Evolutionary conservation across 2,113 vertebrate genomes (phyloP), one percentile per base, ranked within the genome.

Genomic region (Alectura lathami): DNA sequence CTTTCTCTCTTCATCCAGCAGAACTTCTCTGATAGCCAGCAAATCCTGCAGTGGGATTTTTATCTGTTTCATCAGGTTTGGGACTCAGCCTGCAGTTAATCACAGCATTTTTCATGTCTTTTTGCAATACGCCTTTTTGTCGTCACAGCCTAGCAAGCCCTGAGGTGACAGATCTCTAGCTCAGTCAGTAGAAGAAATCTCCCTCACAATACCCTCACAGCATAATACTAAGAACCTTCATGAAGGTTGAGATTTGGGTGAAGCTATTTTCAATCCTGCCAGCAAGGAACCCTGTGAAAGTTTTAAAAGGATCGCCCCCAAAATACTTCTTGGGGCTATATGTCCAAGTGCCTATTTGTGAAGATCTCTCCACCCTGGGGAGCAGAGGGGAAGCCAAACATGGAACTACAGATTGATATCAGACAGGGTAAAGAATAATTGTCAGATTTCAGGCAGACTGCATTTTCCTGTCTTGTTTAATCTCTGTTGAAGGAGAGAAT

Each of bases 401-500:
- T 56, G 34, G 36, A 89, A 70, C 32, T 66, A 53, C 18, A 56
- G 13, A 23, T 24, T 79, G 50, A 38, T 88, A 94, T 38, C 50
- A 92, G 38, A 64, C 18, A 84, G 16, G n/a, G n/a, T 62, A 59
- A 86, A 81, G 86, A 76, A 59, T 23, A 1, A 66, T 48, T 6
- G 32, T 43, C 11, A 4, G 27, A 50, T 92, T 96, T 82, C 85
- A 86, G 77, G 45, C 64, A 94, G 30, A 79, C 36, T 76, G 74
- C 42, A 38, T 86, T 95, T 94, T 77, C 30, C 77, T 91, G 43
- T 77, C 75, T 85, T 80, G 23, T 88, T 92, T 83, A 85, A 86
- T 74, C 47, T 69, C 59, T 78, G 2, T 3, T 75, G 27, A 9
- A 36, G 21, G 17, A 92, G 27, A 90, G 22, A 95, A 84, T 68